phyloP scores from a whole-genome alignment of 1,140 invertebrate species.

The Nymphalis io region DNA sequence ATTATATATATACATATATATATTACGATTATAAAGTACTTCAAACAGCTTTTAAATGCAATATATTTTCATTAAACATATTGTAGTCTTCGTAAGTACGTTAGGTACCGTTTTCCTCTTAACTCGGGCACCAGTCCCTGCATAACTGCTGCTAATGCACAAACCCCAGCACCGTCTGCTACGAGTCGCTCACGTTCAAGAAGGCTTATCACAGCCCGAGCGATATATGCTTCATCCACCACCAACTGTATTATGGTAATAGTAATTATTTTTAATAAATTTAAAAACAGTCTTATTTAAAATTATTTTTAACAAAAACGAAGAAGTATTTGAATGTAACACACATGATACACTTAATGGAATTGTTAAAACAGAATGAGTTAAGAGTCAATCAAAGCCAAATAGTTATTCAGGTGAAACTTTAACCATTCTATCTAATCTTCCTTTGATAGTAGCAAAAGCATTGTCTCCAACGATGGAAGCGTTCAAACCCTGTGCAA shows the following conservation, averaged over 20 bases:
- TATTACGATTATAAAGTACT: too few species aligned
- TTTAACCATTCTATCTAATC: slow-evolving; percentile 69
- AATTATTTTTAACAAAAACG: too few species aligned
- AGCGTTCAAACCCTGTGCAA: slow-evolving; percentile 61
- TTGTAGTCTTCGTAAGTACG: too few species aligned
- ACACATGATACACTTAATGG: too few species aligned
- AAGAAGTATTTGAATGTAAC: too few species aligned
- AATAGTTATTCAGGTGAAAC: neutral
- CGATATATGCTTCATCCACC: slow-evolving; percentile 66
- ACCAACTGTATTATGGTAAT: slow-evolving; percentile 47
- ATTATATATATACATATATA: too few species aligned
- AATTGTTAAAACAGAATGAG: too few species aligned
- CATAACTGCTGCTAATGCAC: slow-evolving; percentile 67
- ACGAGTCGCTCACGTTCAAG: slow-evolving; percentile 71
- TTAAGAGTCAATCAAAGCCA: too few species aligned
- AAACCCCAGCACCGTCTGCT: slow-evolving; percentile 66
- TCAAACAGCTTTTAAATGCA: too few species aligned
- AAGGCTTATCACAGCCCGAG: slow-evolving; percentile 59
- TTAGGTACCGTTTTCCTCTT: slow-evolving; percentile 60
- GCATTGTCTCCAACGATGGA: slow-evolving; percentile 59
- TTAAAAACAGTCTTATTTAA: too few species aligned
- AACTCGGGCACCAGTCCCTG: slow-evolving; percentile 69
- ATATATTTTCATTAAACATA: too few species aligned
- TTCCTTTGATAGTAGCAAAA: slow-evolving; percentile 64
- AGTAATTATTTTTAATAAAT: too few species aligned